A percentile compares a stretch with the other conserved stretches of the same genome.
Conservation (phyloP, 2,113 vertebrate genomes). For the Pterophyllum scalare region DNA sequence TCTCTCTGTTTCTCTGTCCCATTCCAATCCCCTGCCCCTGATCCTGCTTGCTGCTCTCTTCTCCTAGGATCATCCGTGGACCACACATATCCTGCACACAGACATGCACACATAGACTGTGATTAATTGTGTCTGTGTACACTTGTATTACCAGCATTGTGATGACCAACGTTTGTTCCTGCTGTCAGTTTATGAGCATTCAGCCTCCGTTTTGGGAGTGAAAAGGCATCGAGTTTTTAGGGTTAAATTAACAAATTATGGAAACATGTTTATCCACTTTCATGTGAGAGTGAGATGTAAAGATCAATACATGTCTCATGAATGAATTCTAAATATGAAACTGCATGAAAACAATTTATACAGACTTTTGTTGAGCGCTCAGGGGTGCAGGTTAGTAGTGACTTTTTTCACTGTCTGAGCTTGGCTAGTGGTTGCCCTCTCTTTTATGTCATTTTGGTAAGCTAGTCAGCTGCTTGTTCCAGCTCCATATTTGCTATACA, state of each 20-base stretch:
- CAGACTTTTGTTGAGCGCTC: neutral
- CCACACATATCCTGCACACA: neutral
- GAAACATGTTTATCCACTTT: neutral
- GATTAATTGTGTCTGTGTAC: constrained; percentile 36
- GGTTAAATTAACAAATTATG: neutral
- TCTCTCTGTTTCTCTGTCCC: constrained; percentile 70
- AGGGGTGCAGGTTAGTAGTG: neutral
- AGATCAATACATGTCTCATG: neutral
- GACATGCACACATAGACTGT: constrained; percentile 27
- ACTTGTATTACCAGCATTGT: constrained; percentile 1
- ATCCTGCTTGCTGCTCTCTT: constrained; percentile 30
- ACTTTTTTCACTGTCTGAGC: neutral
- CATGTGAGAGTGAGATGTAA: neutral
- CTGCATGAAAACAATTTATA: neutral
- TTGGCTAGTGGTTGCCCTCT: neutral
- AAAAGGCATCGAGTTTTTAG: neutral
- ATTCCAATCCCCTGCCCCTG: constrained; percentile 57
- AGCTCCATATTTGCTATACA: neutral
- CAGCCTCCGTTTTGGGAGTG: neutral
- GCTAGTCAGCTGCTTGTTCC: neutral
- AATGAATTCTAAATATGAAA: neutral
- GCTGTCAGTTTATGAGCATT: neutral
- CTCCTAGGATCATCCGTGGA: constrained; percentile 27
- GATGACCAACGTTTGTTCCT: constrained; percentile 15
- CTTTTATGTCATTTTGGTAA: neutral